Conservation (phyloP, 2,888 invertebrate genomes). For the Carabus problematicus region DNA sequence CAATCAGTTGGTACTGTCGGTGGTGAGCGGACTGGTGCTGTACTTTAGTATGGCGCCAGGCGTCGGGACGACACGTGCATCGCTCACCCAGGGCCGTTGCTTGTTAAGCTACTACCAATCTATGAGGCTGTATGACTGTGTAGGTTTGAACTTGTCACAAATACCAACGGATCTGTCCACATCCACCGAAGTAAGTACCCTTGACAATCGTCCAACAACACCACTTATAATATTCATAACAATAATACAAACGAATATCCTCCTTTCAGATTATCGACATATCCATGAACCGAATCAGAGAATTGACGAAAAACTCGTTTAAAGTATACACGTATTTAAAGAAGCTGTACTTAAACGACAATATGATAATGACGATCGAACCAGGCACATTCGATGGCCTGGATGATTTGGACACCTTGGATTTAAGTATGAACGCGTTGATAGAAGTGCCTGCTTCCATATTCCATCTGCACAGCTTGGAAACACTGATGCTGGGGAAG, state of each 20-base stretch:
- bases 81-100: conserved; percentile 5
- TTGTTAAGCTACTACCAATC: conserved; percentile 4
- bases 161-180: conserved; percentile 26
- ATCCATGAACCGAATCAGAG: conserved; percentile 32
- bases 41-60: too few relatives aligned
- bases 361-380: conserved; percentile 37
- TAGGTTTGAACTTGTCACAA: conserved; percentile 11
- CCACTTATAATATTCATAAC: background rate
- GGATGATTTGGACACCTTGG: conserved; percentile 28
- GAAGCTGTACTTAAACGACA: conserved; percentile 40
- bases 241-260: background rate
- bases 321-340: conserved; percentile 31
- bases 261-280: conserved; percentile 31
- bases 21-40: too few relatives aligned
- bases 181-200: conserved; percentile 25
- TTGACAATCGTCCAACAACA: background rate
- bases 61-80: too few relatives aligned
- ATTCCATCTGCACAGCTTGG: conserved; percentile 22
- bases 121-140: conserved; percentile 29
- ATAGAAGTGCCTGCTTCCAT: conserved; percentile 31
- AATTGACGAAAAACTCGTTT: conserved; percentile 25
- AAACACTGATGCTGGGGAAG: conserved; percentile 21
- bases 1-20: too few relatives aligned
- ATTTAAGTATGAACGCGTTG: conserved; percentile 30
- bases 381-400: conserved; percentile 31